Percentiles rank a stretch among this genome's conserved stretches.
Conservation (phyloP, 2,113 vertebrate species). For the Symphodus melops region DNA sequence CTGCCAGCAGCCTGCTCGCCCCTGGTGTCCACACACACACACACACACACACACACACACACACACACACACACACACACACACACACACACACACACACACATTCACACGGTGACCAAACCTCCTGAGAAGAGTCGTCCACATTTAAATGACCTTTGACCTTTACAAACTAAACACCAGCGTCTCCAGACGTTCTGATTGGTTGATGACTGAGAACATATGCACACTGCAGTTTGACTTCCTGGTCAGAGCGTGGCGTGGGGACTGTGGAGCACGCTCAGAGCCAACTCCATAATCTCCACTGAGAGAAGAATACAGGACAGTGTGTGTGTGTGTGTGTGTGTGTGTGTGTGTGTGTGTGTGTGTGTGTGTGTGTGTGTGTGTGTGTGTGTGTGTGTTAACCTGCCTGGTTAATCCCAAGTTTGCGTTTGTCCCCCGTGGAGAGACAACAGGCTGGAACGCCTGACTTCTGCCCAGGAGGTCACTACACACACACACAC, state of each 20-base stretch:
- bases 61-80: slow-evolving; percentile 7
- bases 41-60: slow-evolving; percentile 15
- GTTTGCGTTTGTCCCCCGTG: slow-evolving; percentile 36
- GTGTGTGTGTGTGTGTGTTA: slow-evolving; percentile 10
- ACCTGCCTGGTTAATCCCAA: slow-evolving; percentile 50
- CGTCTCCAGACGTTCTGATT: no score
- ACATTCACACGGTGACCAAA: slow-evolving; percentile 12
- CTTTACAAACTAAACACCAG: no score
- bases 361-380: slow-evolving; percentile 36
- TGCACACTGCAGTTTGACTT: background rate
- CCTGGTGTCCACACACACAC: slow-evolving; percentile 17
- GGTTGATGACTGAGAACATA: no score
- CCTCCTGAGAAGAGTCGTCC: no score
- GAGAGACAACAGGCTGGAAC: slow-evolving; percentile 49
- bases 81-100: slow-evolving; percentile 16
- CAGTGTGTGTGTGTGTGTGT: slow-evolving; percentile 20
- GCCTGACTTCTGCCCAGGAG: slow-evolving; percentile 56
- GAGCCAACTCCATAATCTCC: no score
- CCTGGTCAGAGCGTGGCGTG: no score
- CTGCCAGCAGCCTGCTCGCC: slow-evolving; percentile 40
- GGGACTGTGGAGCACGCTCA: no score
- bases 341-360: slow-evolving; percentile 33
- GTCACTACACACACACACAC: slow-evolving; percentile 20
- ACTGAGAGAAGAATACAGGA: no score
- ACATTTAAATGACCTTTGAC: no score